Percentiles rank a stretch among this genome's conserved stretches.
Evolutionary conservation across 2,113 vertebrate genomes (phyloP).

Genomic region (Formicarius rufipectus): DNA sequence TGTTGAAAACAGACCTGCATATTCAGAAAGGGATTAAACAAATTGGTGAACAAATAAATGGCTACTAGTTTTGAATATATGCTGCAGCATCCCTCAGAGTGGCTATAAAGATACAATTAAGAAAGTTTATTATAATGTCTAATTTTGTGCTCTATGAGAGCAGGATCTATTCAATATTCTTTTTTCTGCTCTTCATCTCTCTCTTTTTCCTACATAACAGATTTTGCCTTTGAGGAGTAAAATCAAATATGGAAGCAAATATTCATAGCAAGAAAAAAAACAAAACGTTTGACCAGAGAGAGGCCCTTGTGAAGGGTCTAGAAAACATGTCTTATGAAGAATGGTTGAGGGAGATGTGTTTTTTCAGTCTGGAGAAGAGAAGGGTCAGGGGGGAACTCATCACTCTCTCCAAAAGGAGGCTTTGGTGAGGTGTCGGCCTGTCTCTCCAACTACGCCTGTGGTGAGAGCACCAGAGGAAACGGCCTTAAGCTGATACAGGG

Average conservation of each 20-base stretch:
- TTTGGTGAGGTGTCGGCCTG: background rate
- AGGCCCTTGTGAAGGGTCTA: fast-evolving
- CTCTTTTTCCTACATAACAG: background rate
- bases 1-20: background rate
- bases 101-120: background rate
- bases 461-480: background rate
- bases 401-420: background rate
- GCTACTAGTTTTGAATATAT: background rate
- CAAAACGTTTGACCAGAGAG: background rate
- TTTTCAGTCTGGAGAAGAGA: background rate
- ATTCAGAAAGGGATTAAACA: background rate
- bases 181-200: background rate
- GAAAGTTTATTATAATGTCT: background rate
- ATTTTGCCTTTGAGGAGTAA: background rate
- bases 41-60: background rate
- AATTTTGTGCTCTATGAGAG: background rate
- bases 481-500: background rate
- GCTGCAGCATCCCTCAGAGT: background rate
- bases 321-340: background rate
- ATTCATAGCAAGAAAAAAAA: background rate
- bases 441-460: background rate
- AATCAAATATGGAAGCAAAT: background rate
- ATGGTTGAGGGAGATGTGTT: background rate
- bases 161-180: background rate
- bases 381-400: background rate